Conservation (phyloP, 1,140 invertebrate genomes). For the Sarcophaga peregrina region DNA sequence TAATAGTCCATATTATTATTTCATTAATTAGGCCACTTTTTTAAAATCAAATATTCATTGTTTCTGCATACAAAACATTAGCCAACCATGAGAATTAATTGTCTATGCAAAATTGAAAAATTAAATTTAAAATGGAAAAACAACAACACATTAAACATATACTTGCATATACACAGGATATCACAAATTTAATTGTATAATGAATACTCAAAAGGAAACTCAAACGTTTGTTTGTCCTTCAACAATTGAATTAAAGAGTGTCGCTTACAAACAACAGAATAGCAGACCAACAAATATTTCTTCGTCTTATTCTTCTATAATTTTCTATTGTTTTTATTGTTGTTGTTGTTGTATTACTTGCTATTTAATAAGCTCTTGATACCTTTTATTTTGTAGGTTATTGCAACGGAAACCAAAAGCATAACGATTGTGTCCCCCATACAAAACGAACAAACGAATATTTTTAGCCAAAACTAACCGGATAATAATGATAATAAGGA, state of each 20-base stretch:
- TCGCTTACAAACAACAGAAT: too few species aligned
- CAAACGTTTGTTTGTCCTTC: too few species aligned
- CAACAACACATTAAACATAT: not conserved
- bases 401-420: not conserved
- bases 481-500: too few species aligned
- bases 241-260: not conserved
- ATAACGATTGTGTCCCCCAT: conserved; percentile 53
- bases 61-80: not conserved
- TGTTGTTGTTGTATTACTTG: not conserved
- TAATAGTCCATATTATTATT: not conserved
- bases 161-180: not conserved
- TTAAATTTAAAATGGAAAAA: not conserved
- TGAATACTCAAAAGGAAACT: too few species aligned
- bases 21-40: conserved; percentile 16
- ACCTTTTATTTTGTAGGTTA: conserved; percentile 16
- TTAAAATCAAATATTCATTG: conserved; percentile 49
- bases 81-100: not conserved
- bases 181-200: not conserved
- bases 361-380: conserved; percentile 35
- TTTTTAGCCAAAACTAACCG: conserved; percentile 61
- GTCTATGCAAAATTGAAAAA: not conserved
- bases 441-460: conserved; percentile 51
- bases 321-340: too few species aligned
- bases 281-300: too few species aligned
- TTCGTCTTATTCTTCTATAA: too few species aligned